A percentile compares a stretch with the other conserved stretches of the same genome.
phyloP scores from a whole-genome alignment of 2,888 invertebrate genomes.

The Formica aserva region DNA sequence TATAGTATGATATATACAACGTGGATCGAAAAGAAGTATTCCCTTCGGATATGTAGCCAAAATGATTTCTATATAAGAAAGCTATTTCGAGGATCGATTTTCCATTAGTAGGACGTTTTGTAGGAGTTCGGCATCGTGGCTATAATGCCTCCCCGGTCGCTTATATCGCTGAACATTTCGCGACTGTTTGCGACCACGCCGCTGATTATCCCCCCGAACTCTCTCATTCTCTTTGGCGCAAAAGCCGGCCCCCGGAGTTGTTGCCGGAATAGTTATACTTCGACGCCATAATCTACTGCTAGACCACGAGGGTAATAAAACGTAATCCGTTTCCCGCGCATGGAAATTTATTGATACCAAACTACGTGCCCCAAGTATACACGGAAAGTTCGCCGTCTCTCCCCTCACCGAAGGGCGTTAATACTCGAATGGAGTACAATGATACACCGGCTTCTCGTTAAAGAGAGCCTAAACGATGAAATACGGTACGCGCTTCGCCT shows the following conservation, averaged over 20 bases:
- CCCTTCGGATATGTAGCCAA: background rate
- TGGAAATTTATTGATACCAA: slow-evolving; percentile 69
- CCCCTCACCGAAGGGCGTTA: slow-evolving; percentile 49
- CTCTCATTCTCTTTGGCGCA: slow-evolving; percentile 45
- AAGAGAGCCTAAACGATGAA: slow-evolving; percentile 49
- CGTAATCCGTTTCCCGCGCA: slow-evolving; percentile 64
- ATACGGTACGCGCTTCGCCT: slow-evolving; percentile 38
- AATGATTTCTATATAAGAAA: slow-evolving; percentile 41
- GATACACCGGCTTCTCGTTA: slow-evolving; percentile 46
- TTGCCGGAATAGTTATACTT: slow-evolving; percentile 70
- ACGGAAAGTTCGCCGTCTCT: slow-evolving; percentile 53
- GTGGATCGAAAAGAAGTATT: background rate
- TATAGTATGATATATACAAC: background rate
- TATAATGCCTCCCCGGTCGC: slow-evolving; percentile 31
- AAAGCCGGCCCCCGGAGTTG: slow-evolving; percentile 50
- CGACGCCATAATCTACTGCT: slow-evolving; percentile 67
- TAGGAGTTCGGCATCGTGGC: slow-evolving; percentile 54
- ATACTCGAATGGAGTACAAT: slow-evolving; percentile 52
- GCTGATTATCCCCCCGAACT: slow-evolving; percentile 64
- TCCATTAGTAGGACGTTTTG: slow-evolving; percentile 61
- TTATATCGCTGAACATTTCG: slow-evolving; percentile 65
- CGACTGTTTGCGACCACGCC: slow-evolving; percentile 55
- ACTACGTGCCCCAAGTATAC: slow-evolving; percentile 60
- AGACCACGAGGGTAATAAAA: slow-evolving; percentile 72
- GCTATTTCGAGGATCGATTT: slow-evolving; percentile 66